A percentile compares a stretch with the other conserved stretches of the same genome.
These are phyloP conservation scores for Geodia barretti DNA, from an alignment of 37 sponge, comb jelly and placozoan genomes.

Conservation along the genomic window DNA sequence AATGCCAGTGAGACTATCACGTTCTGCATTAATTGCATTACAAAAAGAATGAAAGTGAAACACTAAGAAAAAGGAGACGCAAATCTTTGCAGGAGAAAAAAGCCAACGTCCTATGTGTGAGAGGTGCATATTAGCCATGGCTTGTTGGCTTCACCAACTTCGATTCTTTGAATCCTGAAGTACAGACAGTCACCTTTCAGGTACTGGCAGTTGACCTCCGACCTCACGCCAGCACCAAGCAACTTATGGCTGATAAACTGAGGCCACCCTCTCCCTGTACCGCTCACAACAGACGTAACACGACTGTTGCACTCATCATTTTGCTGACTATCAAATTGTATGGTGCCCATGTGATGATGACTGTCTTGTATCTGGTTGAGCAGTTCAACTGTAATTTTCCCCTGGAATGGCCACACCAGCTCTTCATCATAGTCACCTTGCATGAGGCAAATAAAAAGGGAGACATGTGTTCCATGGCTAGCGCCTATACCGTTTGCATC, in stretches of 20 bases:
- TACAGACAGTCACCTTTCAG: conserved; percentile 10
- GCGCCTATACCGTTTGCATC: not conserved
- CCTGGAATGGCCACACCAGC: conserved; percentile 39
- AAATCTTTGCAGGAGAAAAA: not conserved
- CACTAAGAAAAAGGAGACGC: too few relatives aligned
- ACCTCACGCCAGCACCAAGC: not conserved
- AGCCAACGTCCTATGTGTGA: not conserved
- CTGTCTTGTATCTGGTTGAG: conserved; percentile 5
- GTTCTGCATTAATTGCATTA: too few relatives aligned
- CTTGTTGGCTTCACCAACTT: conserved; percentile 2
- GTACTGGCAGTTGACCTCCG: conserved; percentile 1
- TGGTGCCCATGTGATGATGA: not conserved
- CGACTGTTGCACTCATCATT: not conserved
- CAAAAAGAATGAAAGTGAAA: too few relatives aligned
- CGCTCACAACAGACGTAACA: conserved; percentile 8
- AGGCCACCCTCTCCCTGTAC: conserved; percentile 16
- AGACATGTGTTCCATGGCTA: conserved; percentile 6
- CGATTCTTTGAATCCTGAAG: not conserved
- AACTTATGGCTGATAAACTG: conserved; percentile 9
- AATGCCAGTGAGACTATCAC: too few relatives aligned
- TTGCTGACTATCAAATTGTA: not conserved
- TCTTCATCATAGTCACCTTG: conserved; percentile 19
- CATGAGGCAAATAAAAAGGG: conserved; percentile 1
- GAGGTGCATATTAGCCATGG: conserved; percentile 4
- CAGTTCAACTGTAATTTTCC: conserved; percentile 6